Percentiles rank a stretch among this genome's conserved stretches.
These are phyloP conservation scores for Apostichopus parvimensis DNA, from an alignment of 35 echinoderm and acorn worm genomes.

Conservation along the genomic window DNA sequence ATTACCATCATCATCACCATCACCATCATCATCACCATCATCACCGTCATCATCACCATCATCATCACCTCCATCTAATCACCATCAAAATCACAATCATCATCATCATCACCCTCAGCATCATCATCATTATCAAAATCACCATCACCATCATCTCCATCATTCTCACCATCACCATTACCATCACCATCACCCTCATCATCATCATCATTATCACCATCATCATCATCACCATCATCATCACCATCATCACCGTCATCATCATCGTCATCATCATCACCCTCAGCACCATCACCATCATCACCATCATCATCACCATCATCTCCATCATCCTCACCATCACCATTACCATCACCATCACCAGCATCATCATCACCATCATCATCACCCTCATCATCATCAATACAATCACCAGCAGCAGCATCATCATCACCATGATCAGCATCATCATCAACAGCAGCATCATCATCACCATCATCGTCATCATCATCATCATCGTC, in stretches of 20 bases:
- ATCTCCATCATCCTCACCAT: neutral
- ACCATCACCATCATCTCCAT: neutral
- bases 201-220: neutral
- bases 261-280: neutral
- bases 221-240: neutral
- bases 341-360: no score
- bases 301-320: conserved; percentile 22
- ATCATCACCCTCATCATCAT: neutral
- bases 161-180: neutral
- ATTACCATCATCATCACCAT: conserved; percentile 3
- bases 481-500: no score
- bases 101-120: no score
- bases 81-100: neutral
- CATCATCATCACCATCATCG: no score
- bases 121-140: no score
- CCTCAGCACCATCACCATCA: no score
- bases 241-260: neutral
- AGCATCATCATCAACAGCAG: no score
- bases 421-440: neutral
- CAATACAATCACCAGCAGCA: neutral
- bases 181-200: neutral
- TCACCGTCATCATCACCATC: conserved; percentile 24
- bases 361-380: conserved; percentile 21
- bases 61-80: conserved; percentile 1
- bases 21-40: conserved; percentile 23